Evolutionary conservation across 2,888 invertebrate species (phyloP).

Genomic region (Thera obeliscata): DNA sequence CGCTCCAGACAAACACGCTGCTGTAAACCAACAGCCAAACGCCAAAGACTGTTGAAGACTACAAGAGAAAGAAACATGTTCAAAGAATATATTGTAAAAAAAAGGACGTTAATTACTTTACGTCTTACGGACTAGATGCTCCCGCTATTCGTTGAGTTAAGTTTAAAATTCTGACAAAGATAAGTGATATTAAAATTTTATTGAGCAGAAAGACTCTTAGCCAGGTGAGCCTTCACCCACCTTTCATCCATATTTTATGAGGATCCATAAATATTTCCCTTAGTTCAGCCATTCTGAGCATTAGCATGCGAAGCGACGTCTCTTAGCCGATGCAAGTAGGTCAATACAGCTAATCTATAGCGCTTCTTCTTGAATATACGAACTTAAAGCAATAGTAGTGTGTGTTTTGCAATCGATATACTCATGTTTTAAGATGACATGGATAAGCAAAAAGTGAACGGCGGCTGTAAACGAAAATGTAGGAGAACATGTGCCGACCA

Average conservation of each 20-base stretch:
- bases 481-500: no score
- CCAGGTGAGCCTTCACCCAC: slow-evolving; percentile 13
- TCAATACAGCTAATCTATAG: slow-evolving; percentile 37
- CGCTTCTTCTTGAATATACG: slow-evolving; percentile 10
- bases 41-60: no score
- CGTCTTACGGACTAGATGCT: no score
- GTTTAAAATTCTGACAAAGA: slow-evolving; percentile 1
- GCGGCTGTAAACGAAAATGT: no score
- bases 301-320: slow-evolving; percentile 24
- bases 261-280: slow-evolving; percentile 20
- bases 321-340: slow-evolving; percentile 36
- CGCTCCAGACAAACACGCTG: no score
- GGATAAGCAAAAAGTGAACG: no score
- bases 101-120: no score
- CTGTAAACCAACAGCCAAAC: no score
- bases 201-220: slow-evolving; percentile 7
- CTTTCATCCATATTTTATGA: slow-evolving; percentile 29
- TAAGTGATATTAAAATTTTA: slow-evolving; percentile 17
- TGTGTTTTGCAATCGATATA: no score
- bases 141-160: not conserved
- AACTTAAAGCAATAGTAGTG: not conserved
- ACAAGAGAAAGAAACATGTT: no score
- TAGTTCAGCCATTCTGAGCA: slow-evolving; percentile 22
- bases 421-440: no score
- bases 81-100: no score